These are phyloP conservation scores for Dermochelys coriacea DNA, from an alignment of 2,797 vertebrate species.

Conservation along the genomic window DNA sequence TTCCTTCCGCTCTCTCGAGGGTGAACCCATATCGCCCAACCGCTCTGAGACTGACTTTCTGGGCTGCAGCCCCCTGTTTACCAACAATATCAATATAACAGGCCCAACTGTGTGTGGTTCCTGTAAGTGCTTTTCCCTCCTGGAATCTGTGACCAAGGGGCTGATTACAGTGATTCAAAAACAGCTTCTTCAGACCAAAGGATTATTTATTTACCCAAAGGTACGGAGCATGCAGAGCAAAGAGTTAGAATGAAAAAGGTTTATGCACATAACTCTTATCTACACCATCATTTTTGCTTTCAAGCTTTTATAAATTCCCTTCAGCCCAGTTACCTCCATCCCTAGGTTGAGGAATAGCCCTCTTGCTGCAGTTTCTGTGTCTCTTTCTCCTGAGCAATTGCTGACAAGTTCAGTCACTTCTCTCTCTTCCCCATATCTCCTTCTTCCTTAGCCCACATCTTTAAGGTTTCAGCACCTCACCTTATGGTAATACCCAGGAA, in stretches of 20 bases:
- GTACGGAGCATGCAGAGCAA: neutral
- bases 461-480: neutral
- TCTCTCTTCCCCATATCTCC: neutral
- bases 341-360: neutral
- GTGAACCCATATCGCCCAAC: neutral
- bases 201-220: neutral
- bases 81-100: neutral
- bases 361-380: neutral
- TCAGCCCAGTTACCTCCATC: neutral
- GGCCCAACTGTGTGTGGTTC: neutral
- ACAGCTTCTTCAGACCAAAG: neutral
- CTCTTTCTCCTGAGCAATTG: neutral
- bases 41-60: neutral
- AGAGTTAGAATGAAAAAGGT: neutral
- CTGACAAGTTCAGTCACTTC: neutral
- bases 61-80: neutral
- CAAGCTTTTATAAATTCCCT: neutral
- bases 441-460: neutral
- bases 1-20: neutral
- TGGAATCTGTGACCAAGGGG: neutral
- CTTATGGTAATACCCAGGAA: neutral
- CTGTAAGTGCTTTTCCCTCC: neutral
- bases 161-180: neutral
- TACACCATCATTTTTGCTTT: neutral
- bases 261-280: neutral